Evolutionary conservation across 2,797 vertebrate genomes (phyloP), one percentile per base, ranked within the genome.

Genomic region (Cynopterus sphinx): DNA sequence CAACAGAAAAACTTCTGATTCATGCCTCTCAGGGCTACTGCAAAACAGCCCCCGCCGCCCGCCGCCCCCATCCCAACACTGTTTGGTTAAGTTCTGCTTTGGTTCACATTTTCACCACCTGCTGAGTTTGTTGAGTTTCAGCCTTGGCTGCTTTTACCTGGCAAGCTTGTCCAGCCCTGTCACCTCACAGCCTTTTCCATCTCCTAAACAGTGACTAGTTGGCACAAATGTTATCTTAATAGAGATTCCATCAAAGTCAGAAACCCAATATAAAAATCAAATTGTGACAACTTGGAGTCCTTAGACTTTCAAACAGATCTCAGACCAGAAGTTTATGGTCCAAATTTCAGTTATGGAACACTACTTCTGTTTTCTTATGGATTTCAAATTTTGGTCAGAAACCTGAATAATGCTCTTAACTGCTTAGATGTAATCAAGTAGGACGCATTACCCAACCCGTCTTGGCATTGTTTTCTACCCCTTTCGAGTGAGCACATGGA

Each of bases 21-120:
- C 61, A 5, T 36, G 19, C 39, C 31, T 87, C 87, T 90, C 89
- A 57, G 53, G 31, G 43, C 49, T 94, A 21, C 73, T 85, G 63
- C 36, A 12, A 82, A 87, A 68, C 6, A 75, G 39, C 49, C 26
- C 63, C 21, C n/a, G 46, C 8, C 70, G 2, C 24, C 59, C 12
- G 26, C 28, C 19, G 10, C 1, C 39, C 31, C n/a, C 17, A 21
- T 15, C 46, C 6, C 68, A 89, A 17, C 6, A 10, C 49, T 87
- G 49, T 91, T 90, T 93, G 89, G 74, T 6, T 78, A 75, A 82
- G 51, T 96, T 96, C 93, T 94, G 86, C 96, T 94, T 94, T 79
- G 36, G 78, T 82, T 94, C 87, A 28, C 83, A 21, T 92, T 93
- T 89, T 96, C 28, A 63, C 89, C 79, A 73, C 95, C 97, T 93